These are phyloP conservation scores for Holacanthella duospinosa DNA, from an alignment of 2,888 invertebrate species.

Conservation along the genomic window DNA sequence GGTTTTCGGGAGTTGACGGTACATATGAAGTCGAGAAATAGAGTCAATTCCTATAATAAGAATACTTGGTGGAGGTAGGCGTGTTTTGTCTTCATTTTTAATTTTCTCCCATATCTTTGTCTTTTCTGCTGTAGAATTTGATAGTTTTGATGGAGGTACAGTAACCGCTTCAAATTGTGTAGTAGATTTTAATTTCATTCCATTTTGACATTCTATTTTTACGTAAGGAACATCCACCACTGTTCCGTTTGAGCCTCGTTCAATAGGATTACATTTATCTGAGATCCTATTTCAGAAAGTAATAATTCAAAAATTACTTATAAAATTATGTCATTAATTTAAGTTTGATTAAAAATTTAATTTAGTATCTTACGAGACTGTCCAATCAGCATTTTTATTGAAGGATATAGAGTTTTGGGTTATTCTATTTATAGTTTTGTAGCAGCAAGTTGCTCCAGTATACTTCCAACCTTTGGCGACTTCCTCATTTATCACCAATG, in stretches of 20 bases:
- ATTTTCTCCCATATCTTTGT: slow-evolving; percentile 18
- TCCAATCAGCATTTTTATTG: slow-evolving; percentile 31
- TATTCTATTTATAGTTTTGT: slow-evolving; percentile 20
- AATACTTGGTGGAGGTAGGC: slow-evolving; percentile 25
- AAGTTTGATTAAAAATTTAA: background rate
- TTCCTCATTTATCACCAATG: slow-evolving; percentile 11
- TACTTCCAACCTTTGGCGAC: slow-evolving; percentile 17
- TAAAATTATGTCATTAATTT: background rate
- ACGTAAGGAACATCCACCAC: slow-evolving; percentile 19
- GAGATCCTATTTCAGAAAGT: background rate
- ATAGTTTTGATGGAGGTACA: slow-evolving; percentile 15
- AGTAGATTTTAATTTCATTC: slow-evolving; percentile 15
- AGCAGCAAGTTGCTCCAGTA: slow-evolving; percentile 27
- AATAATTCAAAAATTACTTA: background rate
- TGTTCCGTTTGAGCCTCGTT: background rate
- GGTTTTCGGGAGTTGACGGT: slow-evolving; percentile 64
- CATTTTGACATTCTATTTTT: slow-evolving; percentile 25
- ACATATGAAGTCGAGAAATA: slow-evolving; percentile 50
- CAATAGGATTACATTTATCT: background rate
- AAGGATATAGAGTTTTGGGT: slow-evolving; percentile 25
- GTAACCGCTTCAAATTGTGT: slow-evolving; percentile 21
- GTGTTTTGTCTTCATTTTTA: background rate
- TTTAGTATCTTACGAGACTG: slow-evolving; percentile 18
- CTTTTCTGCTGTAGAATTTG: slow-evolving; percentile 15
- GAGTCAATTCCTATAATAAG: slow-evolving; percentile 27